Conservation (phyloP, 2,113 vertebrate genomes). For the Anseranas semipalmata region DNA sequence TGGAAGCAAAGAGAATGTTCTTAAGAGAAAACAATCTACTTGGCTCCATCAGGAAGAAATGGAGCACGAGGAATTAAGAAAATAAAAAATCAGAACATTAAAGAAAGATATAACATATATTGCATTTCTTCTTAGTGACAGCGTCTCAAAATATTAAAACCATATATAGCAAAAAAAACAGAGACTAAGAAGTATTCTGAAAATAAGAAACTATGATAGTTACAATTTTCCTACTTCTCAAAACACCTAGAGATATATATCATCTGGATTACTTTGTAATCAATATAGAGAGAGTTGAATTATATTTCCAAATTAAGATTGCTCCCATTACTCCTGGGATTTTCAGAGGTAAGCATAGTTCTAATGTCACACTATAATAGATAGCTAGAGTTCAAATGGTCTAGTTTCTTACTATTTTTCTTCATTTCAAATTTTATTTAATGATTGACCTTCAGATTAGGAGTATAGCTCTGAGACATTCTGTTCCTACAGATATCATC, state of each 20-base stretch:
- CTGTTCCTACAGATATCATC: not conserved
- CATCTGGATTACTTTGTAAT: not conserved
- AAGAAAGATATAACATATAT: not conserved
- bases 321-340: not conserved
- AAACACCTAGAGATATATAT: not conserved
- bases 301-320: not conserved
- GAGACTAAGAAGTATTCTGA: not conserved
- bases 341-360: not conserved
- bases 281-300: not conserved
- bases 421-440: not conserved
- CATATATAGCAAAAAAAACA: not conserved
- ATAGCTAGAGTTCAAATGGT: not conserved
- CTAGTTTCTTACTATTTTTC: not conserved
- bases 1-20: not conserved
- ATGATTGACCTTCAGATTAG: not conserved
- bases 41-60: not conserved
- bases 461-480: not conserved
- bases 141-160: not conserved
- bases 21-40: not conserved
- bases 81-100: not conserved
- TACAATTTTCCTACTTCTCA: not conserved
- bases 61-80: not conserved
- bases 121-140: not conserved
- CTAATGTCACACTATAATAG: not conserved
- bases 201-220: not conserved